Conservation (phyloP, 2,888 invertebrate genomes). For the Drosophila formosana region DNA sequence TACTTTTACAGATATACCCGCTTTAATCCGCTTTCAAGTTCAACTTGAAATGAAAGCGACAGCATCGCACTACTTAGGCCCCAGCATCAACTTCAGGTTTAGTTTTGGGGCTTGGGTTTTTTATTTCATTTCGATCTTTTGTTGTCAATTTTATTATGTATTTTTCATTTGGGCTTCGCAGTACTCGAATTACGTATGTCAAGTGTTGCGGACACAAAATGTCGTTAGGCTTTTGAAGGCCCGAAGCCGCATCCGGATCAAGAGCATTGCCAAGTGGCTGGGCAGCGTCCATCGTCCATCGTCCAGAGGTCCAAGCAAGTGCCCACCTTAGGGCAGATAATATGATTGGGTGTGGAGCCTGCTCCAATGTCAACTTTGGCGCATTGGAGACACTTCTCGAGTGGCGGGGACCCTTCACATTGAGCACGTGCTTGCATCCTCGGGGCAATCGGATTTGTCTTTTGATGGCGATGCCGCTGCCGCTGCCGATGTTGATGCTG, state of each 20-base stretch:
- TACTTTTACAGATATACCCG: conserved; percentile 13
- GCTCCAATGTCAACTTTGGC: conserved; percentile 72
- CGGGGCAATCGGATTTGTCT: conserved; percentile 42
- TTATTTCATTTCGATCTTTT: conserved; percentile 7
- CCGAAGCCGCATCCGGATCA: conserved; percentile 28
- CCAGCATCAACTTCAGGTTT: conserved; percentile 6
- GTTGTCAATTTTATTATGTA: conserved; percentile 37
- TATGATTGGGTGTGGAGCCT: conserved; percentile 42
- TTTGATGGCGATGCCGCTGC: conserved; percentile 7
- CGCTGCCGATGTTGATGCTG: not conserved
- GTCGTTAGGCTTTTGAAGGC: conserved; percentile 18
- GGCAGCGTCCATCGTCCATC: not conserved
- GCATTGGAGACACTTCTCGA: conserved; percentile 59
- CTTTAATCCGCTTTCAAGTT: conserved; percentile 41
- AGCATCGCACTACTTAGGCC: conserved; percentile 28
- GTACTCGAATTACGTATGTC: conserved; percentile 30
- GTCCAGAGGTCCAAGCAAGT: not conserved
- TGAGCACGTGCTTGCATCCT: conserved; percentile 54
- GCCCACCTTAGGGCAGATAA: conserved; percentile 38
- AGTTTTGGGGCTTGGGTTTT: not conserved
- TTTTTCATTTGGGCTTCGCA: conserved; percentile 51
- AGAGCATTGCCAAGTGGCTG: conserved; percentile 15
- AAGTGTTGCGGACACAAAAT: conserved; percentile 62
- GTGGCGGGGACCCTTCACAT: conserved; percentile 43
- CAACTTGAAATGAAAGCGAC: conserved; percentile 53